A percentile compares a stretch with the other conserved stretches of the same genome.
These are phyloP conservation scores for Antrozous pallidus DNA, from an alignment of 2,797 vertebrate species.

Conservation along the genomic window DNA sequence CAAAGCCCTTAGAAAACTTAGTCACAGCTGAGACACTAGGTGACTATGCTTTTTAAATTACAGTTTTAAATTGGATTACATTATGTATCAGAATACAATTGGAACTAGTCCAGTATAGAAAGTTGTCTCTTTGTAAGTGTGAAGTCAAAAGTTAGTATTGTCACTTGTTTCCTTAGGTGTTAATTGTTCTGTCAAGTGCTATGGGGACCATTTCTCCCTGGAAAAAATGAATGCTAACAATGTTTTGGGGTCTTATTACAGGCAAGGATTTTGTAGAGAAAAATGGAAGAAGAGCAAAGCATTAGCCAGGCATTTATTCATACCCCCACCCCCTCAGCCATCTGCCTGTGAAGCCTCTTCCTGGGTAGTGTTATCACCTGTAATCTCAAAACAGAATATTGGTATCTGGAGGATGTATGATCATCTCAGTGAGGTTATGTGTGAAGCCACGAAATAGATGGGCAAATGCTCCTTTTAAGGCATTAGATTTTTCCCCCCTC, in stretches of 20 bases:
- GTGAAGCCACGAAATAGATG: background rate
- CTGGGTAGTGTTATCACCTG: background rate
- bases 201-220: constrained; percentile 36
- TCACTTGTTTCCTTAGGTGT: constrained; percentile 58
- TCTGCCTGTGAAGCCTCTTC: background rate
- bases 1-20: background rate
- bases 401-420: background rate
- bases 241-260: constrained; percentile 9
- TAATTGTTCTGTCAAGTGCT: constrained; percentile 61
- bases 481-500: background rate
- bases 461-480: background rate
- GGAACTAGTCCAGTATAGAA: constrained; percentile 17
- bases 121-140: constrained; percentile 42
- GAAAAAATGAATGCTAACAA: constrained; percentile 9
- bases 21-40: background rate
- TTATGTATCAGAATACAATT: background rate
- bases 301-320: background rate
- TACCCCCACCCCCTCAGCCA: background rate
- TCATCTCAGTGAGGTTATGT: background rate
- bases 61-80: constrained; percentile 48
- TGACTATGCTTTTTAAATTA: constrained; percentile 55
- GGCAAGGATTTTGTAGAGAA: background rate
- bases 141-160: constrained; percentile 36
- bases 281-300: background rate
- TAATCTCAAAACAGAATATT: background rate